A percentile compares a stretch with the other conserved stretches of the same genome.
phyloP scores from a whole-genome alignment of 2,113 vertebrate genomes.

The Dromaius novaehollandiae region DNA sequence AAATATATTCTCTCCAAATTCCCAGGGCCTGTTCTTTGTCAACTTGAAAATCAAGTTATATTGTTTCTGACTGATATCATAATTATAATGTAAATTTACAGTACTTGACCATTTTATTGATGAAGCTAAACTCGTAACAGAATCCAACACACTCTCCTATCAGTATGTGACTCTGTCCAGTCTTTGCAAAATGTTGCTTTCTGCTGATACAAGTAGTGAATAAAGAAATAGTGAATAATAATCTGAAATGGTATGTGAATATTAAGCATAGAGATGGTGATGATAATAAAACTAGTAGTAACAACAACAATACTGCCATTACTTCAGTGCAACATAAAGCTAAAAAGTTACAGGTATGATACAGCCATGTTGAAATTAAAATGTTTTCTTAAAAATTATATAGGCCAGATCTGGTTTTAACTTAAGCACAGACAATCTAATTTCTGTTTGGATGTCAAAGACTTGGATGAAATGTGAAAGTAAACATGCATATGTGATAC shows the following conservation, averaged over 20 bases:
- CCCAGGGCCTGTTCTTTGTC: not conserved
- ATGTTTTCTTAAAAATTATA: not conserved
- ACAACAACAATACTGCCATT: not conserved
- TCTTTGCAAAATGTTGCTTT: not conserved
- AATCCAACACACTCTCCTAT: not conserved
- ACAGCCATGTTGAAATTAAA: not conserved
- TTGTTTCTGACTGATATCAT: constrained; percentile 26
- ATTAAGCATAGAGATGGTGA: not conserved
- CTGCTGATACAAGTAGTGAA: not conserved
- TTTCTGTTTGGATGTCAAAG: not conserved
- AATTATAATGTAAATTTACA: constrained; percentile 37
- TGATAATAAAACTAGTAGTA: not conserved
- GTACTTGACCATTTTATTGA: constrained; percentile 23
- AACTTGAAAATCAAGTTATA: constrained; percentile 34
- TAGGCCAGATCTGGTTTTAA: not conserved
- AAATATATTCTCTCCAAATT: not conserved
- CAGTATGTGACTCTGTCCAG: not conserved
- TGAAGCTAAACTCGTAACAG: not conserved
- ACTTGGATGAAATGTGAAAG: not conserved
- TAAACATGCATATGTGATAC: not conserved
- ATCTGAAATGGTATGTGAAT: not conserved
- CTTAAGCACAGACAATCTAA: not conserved
- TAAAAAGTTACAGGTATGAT: not conserved
- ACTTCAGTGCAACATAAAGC: not conserved
- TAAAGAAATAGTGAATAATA: not conserved